Base-by-base conservation (phyloP, 1,140 invertebrate species). In the Caerostris extrusa region DNA sequence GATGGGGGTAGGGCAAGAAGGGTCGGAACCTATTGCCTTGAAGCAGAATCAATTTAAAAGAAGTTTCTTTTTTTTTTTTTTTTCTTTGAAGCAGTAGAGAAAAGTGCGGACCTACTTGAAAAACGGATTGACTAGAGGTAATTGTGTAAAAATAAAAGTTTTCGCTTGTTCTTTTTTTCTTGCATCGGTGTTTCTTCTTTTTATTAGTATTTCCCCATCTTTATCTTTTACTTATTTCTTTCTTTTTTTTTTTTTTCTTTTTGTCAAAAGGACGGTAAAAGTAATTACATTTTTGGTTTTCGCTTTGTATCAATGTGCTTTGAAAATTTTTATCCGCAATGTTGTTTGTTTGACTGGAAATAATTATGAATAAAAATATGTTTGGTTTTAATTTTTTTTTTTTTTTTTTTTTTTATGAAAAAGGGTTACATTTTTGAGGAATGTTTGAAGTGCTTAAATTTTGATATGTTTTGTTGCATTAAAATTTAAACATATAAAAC, bases 101-200 rank as follows among this genome's bases (percentile, higher is more conserved):
- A 87, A 87, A 61, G 34, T 7, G 19, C 8, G 50, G 34, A 53
- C 34, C 8, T 12, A n/a, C 17, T 53, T 55, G 64, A 61, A 89
- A 89, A 89, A 89, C 87, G 14, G 87, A 89, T 89, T 89, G 87
- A n/a, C 17, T 58, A 58, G n/a, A 69, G 17, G 53, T 71, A 57
- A 89, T 89, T 89, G 87, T 56, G 87, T 55, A 71, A 89, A 89
- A 89, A 89, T 77, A 77, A 77, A 77, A 77, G 71, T 53, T 77
- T 77, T 53, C 10, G 71, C 34, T 77, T 50, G 7, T 34, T 53
- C 3, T 50, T 53, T 77, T 77, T 50, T 50, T 14, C 5, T 77
- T 77, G 10, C 10, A 10, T 34, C 34, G 34, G 34, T 34, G 34
- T 34, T 34, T 34, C 34, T 34, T 34, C 34, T 34, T 34, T 34